These are phyloP conservation scores for Temnothorax rugatulus DNA, from an alignment of 2,888 invertebrate genomes.

Conservation along the genomic window DNA sequence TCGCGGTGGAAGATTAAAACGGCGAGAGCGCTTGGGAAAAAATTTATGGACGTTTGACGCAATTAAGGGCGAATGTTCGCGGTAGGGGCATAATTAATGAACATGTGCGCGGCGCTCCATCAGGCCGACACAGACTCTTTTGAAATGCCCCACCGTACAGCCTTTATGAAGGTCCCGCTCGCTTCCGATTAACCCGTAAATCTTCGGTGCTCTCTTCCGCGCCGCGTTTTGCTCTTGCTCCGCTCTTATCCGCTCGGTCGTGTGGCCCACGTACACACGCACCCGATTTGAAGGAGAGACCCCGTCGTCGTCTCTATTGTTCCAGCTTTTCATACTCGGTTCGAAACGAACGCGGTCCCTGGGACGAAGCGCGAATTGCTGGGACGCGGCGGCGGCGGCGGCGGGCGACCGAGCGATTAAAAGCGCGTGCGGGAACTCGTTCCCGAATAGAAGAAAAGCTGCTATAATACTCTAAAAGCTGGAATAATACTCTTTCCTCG, in stretches of 20 bases:
- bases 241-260: slow-evolving; percentile 2
- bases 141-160: slow-evolving; percentile 43
- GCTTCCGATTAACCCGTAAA: slow-evolving; percentile 72
- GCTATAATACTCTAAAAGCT: not conserved
- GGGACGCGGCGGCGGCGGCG: not conserved
- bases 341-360: not conserved
- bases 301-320: slow-evolving; percentile 15
- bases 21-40: slow-evolving; percentile 17
- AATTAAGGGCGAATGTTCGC: slow-evolving; percentile 50
- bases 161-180: slow-evolving; percentile 58
- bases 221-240: slow-evolving; percentile 13
- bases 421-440: slow-evolving; percentile 4
- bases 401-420: slow-evolving; percentile 14
- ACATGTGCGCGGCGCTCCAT: slow-evolving; percentile 41
- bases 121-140: slow-evolving; percentile 30
- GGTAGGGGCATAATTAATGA: slow-evolving; percentile 62
- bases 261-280: slow-evolving; percentile 6
- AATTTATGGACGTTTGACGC: slow-evolving; percentile 52
- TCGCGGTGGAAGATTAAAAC: not conserved
- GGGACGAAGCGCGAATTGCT: slow-evolving; percentile 16
- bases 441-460: not conserved
- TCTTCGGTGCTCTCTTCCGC: slow-evolving; percentile 53
- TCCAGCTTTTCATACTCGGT: slow-evolving; percentile 22
- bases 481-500: not conserved
- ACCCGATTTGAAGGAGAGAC: slow-evolving; percentile 16